Evolutionary conservation across 2,113 vertebrate genomes (phyloP).

Genomic region (Cromileptes altivelis): DNA sequence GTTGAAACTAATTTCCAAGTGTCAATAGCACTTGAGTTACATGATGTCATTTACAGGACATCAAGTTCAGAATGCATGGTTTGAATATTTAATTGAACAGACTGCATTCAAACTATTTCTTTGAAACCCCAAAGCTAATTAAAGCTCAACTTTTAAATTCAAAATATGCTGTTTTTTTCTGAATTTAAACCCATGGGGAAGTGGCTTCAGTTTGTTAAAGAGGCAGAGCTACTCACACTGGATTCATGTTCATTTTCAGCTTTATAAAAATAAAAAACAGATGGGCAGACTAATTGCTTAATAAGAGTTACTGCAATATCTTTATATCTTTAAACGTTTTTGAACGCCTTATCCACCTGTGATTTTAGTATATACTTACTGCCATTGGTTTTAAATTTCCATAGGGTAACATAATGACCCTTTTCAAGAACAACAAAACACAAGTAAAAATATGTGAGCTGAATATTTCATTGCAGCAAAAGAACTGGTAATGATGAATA

Average conservation of each 20-base stretch:
- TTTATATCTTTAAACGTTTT: not conserved
- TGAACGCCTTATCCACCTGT: not conserved
- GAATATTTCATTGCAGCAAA: not conserved
- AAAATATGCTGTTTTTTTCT: not conserved
- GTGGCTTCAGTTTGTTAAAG: not conserved
- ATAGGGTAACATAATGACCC: not conserved
- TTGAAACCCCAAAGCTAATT: not conserved
- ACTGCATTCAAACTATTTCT: not conserved
- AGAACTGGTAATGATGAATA: not conserved
- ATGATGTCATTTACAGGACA: constrained; percentile 12
- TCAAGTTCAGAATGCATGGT: constrained; percentile 15
- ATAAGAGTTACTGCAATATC: not conserved
- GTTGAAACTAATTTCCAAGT: constrained; percentile 36
- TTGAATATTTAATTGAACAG: constrained; percentile 2
- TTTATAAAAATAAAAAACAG: not conserved
- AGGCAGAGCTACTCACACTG: not conserved
- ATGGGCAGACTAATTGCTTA: not conserved
- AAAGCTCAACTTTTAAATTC: not conserved
- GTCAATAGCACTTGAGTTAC: constrained; percentile 19
- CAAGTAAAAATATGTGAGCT: not conserved
- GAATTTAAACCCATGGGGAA: not conserved
- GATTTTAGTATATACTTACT: not conserved
- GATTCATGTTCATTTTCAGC: not conserved
- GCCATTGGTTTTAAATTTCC: not conserved
- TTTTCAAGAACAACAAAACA: not conserved